Evolutionary conservation across 2,888 invertebrate genomes (phyloP).

Genomic region (Plebejus melissa): DNA sequence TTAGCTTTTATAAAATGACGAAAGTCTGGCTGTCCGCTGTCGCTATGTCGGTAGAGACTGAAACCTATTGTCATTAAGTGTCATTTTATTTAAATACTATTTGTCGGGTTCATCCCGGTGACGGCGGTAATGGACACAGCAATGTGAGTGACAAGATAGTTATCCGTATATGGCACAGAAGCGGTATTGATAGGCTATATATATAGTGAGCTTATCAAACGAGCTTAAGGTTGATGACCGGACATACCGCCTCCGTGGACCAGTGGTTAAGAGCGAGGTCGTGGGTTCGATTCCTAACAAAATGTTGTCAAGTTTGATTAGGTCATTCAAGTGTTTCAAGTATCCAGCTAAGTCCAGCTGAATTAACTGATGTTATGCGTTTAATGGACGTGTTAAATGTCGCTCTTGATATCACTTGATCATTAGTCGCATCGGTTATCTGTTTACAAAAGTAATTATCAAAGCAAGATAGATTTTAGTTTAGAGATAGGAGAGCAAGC

Average conservation of each 20-base stretch:
- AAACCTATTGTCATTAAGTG: too few species aligned
- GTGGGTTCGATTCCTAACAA: not conserved
- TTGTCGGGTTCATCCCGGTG: too few species aligned
- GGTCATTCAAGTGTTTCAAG: not conserved
- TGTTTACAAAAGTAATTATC: too few species aligned
- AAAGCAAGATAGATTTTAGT: too few species aligned
- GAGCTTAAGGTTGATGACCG: not conserved
- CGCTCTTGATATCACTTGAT: not conserved
- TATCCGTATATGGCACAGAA: not conserved
- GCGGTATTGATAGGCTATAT: slow-evolving; percentile 8
- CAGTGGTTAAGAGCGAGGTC: not conserved
- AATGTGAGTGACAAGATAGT: slow-evolving; percentile 9
- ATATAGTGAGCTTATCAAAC: slow-evolving; percentile 3
- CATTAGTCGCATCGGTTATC: too few species aligned
- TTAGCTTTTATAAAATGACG: too few species aligned
- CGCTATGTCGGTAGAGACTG: too few species aligned
- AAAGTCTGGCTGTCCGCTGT: too few species aligned
- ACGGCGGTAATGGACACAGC: too few species aligned
- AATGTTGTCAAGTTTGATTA: not conserved
- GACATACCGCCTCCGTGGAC: not conserved
- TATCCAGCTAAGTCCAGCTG: not conserved
- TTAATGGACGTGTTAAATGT: not conserved
- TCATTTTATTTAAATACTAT: too few species aligned
- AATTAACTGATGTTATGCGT: not conserved
- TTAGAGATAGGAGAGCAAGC: too few species aligned